Percentiles rank a stretch among this genome's conserved stretches.
These are phyloP conservation scores for Cepaea hortensis DNA, from an alignment of 2,888 invertebrate genomes.

Conservation along the genomic window DNA sequence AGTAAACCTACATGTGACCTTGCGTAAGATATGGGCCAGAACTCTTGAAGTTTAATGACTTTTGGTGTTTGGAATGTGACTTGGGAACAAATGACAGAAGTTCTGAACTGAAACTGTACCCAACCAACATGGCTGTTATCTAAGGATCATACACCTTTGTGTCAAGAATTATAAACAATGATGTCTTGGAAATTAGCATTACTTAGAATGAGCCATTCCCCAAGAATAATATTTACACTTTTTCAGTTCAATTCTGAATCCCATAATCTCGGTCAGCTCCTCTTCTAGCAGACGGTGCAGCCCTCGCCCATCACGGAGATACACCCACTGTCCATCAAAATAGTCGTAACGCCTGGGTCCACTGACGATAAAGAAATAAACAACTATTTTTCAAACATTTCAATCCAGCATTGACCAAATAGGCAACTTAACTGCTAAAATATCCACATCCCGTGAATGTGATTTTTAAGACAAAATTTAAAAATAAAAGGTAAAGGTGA, in stretches of 20 bases:
- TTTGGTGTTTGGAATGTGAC: background rate
- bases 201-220: conserved; percentile 17
- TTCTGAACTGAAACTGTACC: background rate
- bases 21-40: no score
- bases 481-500: no score
- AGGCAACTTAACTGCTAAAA: no score
- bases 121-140: background rate
- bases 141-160: background rate
- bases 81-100: background rate
- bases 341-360: conserved; percentile 87
- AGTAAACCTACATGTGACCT: no score
- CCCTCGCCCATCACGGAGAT: conserved; percentile 88
- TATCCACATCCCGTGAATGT: no score
- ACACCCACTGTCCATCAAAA: conserved; percentile 86
- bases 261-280: conserved; percentile 86
- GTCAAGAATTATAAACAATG: background rate
- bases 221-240: conserved; percentile 43
- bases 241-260: conserved; percentile 34
- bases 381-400: background rate
- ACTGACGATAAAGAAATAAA: conserved; percentile 57
- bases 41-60: background rate
- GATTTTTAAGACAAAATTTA: no score
- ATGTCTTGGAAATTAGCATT: background rate
- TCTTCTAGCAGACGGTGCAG: conserved; percentile 87
- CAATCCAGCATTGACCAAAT: no score